Percentiles rank a stretch among this genome's conserved stretches.
Conservation (phyloP, 1,140 invertebrate species). For the Cheumatopsyche charites region DNA sequence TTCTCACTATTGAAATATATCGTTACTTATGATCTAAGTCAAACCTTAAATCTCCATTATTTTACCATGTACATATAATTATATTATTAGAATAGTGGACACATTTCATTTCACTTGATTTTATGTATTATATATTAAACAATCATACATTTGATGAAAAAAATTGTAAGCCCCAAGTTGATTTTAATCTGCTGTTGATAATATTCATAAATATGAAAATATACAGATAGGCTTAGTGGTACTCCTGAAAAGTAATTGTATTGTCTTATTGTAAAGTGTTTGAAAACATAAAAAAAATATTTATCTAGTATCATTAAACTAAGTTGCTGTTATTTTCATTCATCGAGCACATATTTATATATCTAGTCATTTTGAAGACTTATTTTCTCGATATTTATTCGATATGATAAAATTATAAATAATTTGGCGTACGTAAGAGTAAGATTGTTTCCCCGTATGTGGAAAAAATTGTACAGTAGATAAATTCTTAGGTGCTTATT, state of each 20-base stretch:
- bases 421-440: constrained; percentile 35
- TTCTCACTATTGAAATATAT: too few species aligned
- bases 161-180: neutral
- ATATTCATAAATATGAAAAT: constrained; percentile 7
- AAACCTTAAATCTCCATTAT: neutral
- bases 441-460: constrained; percentile 36
- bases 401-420: constrained; percentile 41
- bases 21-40: too few species aligned
- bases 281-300: constrained; percentile 31
- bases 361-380: constrained; percentile 46
- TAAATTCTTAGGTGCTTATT: constrained; percentile 48
- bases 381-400: constrained; percentile 44
- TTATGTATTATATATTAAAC: neutral
- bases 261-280: constrained; percentile 39
- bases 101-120: neutral
- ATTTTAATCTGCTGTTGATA: constrained; percentile 5
- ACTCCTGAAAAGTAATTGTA: constrained; percentile 39
- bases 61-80: constrained; percentile 22
- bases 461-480: constrained; percentile 46
- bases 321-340: constrained; percentile 40
- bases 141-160: neutral
- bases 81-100: neutral
- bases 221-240: constrained; percentile 28
- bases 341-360: constrained; percentile 33
- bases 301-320: constrained; percentile 37